Conservation (phyloP, 2,797 vertebrate species). For the Apogon hyalosoma region DNA sequence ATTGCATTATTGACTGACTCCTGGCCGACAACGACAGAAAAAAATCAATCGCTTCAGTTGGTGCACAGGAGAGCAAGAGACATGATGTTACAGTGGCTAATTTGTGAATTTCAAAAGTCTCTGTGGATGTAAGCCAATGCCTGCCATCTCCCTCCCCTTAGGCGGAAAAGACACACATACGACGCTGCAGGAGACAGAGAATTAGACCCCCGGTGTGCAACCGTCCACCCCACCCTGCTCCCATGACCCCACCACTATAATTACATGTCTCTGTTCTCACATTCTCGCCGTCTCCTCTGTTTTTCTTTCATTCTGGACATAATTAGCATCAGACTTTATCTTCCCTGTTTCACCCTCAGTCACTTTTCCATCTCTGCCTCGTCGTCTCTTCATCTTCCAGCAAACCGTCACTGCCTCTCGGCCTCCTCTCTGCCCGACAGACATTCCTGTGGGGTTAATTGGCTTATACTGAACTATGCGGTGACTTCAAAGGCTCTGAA, state of each 20-base stretch:
- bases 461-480: slow-evolving; percentile 65
- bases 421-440: slow-evolving; percentile 33
- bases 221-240: slow-evolving; percentile 55
- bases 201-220: slow-evolving; percentile 62
- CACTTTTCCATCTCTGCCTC: slow-evolving; percentile 32
- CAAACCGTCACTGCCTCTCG: background rate
- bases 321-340: slow-evolving; percentile 65
- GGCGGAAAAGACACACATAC: slow-evolving; percentile 42
- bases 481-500: slow-evolving; percentile 59
- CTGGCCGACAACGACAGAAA: slow-evolving; percentile 15
- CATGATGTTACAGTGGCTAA: slow-evolving; percentile 22
- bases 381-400: background rate
- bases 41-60: slow-evolving; percentile 29
- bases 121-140: slow-evolving; percentile 28
- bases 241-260: slow-evolving; percentile 62
- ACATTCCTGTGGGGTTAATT: slow-evolving; percentile 74
- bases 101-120: slow-evolving; percentile 56
- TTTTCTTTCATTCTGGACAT: slow-evolving; percentile 74
- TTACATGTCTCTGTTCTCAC: slow-evolving; percentile 65
- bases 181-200: slow-evolving; percentile 31
- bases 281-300: slow-evolving; percentile 49
- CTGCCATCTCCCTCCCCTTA: slow-evolving; percentile 39
- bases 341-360: slow-evolving; percentile 40
- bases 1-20: slow-evolving; percentile 30
- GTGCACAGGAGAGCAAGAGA: slow-evolving; percentile 15